phyloP scores from a whole-genome alignment of 1,140 invertebrate species.

The Popillia japonica region DNA sequence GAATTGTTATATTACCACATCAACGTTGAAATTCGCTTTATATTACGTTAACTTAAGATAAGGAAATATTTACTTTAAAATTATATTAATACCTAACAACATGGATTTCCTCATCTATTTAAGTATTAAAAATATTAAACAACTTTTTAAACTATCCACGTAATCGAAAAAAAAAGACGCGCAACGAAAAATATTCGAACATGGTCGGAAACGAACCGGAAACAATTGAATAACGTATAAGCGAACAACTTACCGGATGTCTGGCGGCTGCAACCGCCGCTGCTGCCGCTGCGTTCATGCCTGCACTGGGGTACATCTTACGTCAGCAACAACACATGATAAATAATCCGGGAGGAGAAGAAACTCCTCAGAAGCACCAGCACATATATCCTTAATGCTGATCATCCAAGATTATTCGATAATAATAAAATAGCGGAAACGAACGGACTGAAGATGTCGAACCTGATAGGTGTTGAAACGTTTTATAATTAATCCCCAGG shows the following conservation, averaged over 20 bases:
- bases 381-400: background rate
- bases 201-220: background rate
- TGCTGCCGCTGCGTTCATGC: constrained; percentile 69
- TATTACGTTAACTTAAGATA: too few relatives aligned
- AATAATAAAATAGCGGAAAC: background rate
- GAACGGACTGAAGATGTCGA: too few relatives aligned
- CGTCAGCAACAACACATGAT: constrained; percentile 57
- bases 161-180: background rate
- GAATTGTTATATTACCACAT: too few relatives aligned
- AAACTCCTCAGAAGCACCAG: background rate
- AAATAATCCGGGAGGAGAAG: constrained; percentile 20
- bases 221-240: background rate
- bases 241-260: constrained; percentile 65
- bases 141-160: background rate
- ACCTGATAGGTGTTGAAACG: too few relatives aligned
- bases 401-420: constrained; percentile 4
- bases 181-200: too few relatives aligned
- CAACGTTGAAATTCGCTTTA: too few relatives aligned
- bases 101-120: too few relatives aligned
- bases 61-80: too few relatives aligned
- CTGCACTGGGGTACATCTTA: constrained; percentile 67
- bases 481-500: too few relatives aligned
- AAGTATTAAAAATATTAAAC: too few relatives aligned
- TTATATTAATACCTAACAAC: too few relatives aligned
- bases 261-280: constrained; percentile 68